phyloP scores from a whole-genome alignment of 2,113 vertebrate species.

The Parus major region DNA sequence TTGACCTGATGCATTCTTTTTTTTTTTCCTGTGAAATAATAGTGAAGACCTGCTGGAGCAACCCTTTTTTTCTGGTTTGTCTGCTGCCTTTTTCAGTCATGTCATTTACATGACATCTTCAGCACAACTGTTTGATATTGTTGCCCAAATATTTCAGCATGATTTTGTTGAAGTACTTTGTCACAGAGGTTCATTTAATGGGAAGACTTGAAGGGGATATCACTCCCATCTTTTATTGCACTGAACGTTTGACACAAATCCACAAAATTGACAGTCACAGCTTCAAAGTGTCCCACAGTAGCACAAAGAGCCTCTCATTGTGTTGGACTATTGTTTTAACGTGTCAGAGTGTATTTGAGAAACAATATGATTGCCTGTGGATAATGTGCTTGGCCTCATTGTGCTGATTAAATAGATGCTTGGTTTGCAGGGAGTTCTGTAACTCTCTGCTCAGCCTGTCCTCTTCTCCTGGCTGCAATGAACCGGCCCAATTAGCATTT shows the following conservation, averaged over 20 bases:
- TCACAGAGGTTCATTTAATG: not conserved
- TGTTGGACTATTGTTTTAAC: slow-evolving; percentile 35
- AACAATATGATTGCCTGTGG: slow-evolving; percentile 19
- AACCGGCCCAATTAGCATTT: not conserved
- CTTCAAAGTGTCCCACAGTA: not conserved
- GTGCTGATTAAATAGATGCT: slow-evolving; percentile 33
- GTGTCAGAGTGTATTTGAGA: slow-evolving; percentile 32
- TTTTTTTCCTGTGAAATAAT: not conserved
- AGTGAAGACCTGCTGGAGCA: not conserved
- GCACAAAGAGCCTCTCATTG: not conserved
- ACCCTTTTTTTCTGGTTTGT: not conserved
- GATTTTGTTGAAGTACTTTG: not conserved
- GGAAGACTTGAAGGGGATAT: not conserved
- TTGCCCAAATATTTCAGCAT: not conserved
- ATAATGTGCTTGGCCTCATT: slow-evolving; percentile 19
- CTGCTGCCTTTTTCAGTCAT: not conserved
- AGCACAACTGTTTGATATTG: not conserved
- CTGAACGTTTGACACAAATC: slow-evolving; percentile 11
- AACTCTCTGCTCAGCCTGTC: slow-evolving; percentile 22
- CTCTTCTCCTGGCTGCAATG: slow-evolving; percentile 25
- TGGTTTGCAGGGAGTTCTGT: not conserved
- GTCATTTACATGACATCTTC: not conserved
- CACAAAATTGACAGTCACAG: not conserved
- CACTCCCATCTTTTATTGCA: not conserved
- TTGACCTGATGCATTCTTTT: not conserved